Evolutionary conservation across 2,888 invertebrate species (phyloP), one percentile per base, ranked within the genome.

Genomic region (Limnephilus lunatus): DNA sequence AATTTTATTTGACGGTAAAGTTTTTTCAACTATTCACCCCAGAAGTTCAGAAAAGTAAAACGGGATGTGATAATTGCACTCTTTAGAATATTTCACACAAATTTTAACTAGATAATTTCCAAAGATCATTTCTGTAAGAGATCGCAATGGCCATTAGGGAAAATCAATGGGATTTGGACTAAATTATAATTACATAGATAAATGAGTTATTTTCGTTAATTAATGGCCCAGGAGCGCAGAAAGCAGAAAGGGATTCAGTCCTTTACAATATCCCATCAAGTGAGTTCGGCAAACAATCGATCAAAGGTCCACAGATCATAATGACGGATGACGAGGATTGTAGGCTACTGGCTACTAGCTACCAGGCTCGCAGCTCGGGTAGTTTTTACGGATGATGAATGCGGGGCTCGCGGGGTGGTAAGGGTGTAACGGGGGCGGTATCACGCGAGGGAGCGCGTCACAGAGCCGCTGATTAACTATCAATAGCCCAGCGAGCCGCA

Each of bases 401-500:
- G 89, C 86, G 86, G 85, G 89, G 92, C 89, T 80, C 68, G 53
- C 92, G 89, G 87, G 81, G 53, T 25, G 68, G 91, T 88, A 25
- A n/a, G 68, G 85, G 81, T 48, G 53, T 91, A 86, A 81, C 53
- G 85, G 90, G 90, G 92, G 90, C 80, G 92, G 90, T 82, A 86
- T 90, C 90, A 87, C 90, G 85, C 53, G 14, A 85, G 39, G 90
- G 80, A 44, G 88, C 85, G 81, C 92, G 90, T 82, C 90, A 44
- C 90, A 44, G 91, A 86, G 89, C 92, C 92, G 85, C 93, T 93
- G 93, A 93, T 93, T 93, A 93, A 93, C 93, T 93, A 93, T 93
- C 93, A 92, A 93, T 93, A 93, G 92, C 91, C 93, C 93, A 89
- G 92, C 92, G 92, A 93, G 93, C 92, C 93, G 91, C 93, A 93